Base-by-base conservation (phyloP, 2,888 invertebrate genomes). In the Allophyes oxyacanthae region DNA sequence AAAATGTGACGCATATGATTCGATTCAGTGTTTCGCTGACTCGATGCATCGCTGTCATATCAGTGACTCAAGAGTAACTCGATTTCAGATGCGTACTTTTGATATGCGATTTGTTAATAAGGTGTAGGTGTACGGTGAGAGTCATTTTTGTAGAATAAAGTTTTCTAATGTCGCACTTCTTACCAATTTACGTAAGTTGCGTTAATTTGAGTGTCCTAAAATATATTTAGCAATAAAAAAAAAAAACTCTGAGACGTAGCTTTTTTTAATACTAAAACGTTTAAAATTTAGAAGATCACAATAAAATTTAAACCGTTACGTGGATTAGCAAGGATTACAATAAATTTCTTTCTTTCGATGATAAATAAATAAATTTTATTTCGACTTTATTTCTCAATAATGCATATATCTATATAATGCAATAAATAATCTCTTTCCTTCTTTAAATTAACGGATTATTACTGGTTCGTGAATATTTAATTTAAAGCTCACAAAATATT, bases 1-100 rank as follows among this genome's bases (percentile, higher is more conserved):
- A 89, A 87, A 87, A 85, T 66, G 81, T 92, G 92, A 91, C 91
- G 88, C 91, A 91, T 84, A 81, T 72, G 46, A 64, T 66, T 50
- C 72, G 78, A 81, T 68, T 79, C 70, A 56, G 50, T 61, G 66
- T 66, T 77, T 73, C 62, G 75, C 77, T 81, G 74, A 81, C 75
- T 80, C 81, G 78, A 78, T 83, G 79, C 83, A 85, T 81, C 77
- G 64, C 43, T 64, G 61, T 56, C 62, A 68, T 72, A 55, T 51
- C 50, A 36, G 20, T 44, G 51, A 37, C 44, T 68, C 45, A 64
- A 64, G 64, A 69, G 61, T 64, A 56, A 64, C 50, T 64, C 66
- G 61, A 72, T 72, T 77, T 65, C 57, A 50, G 49, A 57, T 57
- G 63, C 59, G 41, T 64, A 40, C 44, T 41, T 69, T 74, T 63